Percentiles rank a stretch among this genome's conserved stretches.
Evolutionary conservation across 1,140 invertebrate species (phyloP).

Genomic region (Achroia grisella): DNA sequence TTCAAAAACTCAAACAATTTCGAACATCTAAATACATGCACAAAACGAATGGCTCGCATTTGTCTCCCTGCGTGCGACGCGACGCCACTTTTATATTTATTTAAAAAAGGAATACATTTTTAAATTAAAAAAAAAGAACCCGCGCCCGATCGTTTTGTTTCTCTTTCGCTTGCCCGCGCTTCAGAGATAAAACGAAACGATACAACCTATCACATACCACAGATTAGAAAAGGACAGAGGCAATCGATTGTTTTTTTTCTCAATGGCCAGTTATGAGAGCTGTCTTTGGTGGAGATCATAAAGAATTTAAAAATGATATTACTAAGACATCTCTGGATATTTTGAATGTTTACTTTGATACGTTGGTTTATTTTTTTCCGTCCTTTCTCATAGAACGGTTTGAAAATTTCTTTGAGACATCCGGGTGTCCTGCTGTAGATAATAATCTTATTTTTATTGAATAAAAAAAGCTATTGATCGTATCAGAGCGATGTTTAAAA

Average conservation of each 20-base stretch:
- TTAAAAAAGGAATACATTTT: slow-evolving; percentile 41
- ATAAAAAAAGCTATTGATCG: slow-evolving; percentile 26
- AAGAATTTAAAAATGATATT: slow-evolving; percentile 56
- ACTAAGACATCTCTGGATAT: slow-evolving; percentile 31
- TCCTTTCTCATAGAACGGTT: slow-evolving; percentile 20
- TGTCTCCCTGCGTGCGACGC: slow-evolving; percentile 46
- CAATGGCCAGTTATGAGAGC: slow-evolving; percentile 35
- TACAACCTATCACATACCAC: slow-evolving; percentile 9
- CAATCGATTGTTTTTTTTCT: slow-evolving; percentile 17
- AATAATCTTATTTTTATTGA: slow-evolving; percentile 27
- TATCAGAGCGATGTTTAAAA: slow-evolving; percentile 29
- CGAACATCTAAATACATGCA: slow-evolving; percentile 48
- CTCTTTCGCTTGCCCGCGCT: slow-evolving; percentile 31
- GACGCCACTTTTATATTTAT: slow-evolving; percentile 20
- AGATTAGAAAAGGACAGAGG: slow-evolving; percentile 16
- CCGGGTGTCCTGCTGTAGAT: slow-evolving; percentile 26
- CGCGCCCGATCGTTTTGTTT: slow-evolving; percentile 38
- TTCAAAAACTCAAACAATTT: slow-evolving; percentile 3
- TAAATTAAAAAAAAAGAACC: slow-evolving; percentile 23
- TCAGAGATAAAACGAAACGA: slow-evolving; percentile 19
- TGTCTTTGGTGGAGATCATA: slow-evolving; percentile 38
- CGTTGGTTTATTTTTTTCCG: slow-evolving; percentile 17
- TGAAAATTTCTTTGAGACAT: slow-evolving; percentile 21
- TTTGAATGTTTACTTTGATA: slow-evolving; percentile 48
- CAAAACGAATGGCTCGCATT: slow-evolving; percentile 42